Percentiles rank a stretch among this genome's conserved stretches.
Evolutionary conservation across 2,113 vertebrate species (phyloP).

Genomic region (Dicerorhinus sumatrensis): DNA sequence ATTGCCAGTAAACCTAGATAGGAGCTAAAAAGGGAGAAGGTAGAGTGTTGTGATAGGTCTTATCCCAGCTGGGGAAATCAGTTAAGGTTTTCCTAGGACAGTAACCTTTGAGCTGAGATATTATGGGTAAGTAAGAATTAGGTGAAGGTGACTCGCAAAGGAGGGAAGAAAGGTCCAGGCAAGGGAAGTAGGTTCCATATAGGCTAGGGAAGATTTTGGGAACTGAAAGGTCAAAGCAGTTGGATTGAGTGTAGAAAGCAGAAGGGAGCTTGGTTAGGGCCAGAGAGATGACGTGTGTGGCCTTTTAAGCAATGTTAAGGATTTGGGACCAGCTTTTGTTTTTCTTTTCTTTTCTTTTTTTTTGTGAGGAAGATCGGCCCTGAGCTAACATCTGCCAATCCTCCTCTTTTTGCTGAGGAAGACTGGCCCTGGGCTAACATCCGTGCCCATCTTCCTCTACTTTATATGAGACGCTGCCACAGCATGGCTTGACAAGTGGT

Average conservation of each 20-base stretch:
- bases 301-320: not conserved
- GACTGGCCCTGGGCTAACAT: no score
- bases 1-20: not conserved
- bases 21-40: not conserved
- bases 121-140: not conserved
- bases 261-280: not conserved
- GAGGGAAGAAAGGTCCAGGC: not conserved
- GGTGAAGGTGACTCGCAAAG: not conserved
- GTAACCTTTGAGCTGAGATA: not conserved
- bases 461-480: no score
- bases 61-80: not conserved
- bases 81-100: constrained; percentile 28
- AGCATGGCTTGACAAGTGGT: no score
- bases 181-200: not conserved
- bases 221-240: not conserved
- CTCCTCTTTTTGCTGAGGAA: no score
- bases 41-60: not conserved
- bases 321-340: not conserved
- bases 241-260: not conserved
- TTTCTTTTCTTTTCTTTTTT: not conserved
- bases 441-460: no score
- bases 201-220: not conserved
- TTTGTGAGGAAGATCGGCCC: no score
- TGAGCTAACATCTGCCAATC: no score
- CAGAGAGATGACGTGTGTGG: not conserved